Percentiles rank a stretch among this genome's conserved stretches.
These are phyloP conservation scores for Tragelaphus eurycerus DNA, from an alignment of 2,797 vertebrate genomes.

Conservation along the genomic window DNA sequence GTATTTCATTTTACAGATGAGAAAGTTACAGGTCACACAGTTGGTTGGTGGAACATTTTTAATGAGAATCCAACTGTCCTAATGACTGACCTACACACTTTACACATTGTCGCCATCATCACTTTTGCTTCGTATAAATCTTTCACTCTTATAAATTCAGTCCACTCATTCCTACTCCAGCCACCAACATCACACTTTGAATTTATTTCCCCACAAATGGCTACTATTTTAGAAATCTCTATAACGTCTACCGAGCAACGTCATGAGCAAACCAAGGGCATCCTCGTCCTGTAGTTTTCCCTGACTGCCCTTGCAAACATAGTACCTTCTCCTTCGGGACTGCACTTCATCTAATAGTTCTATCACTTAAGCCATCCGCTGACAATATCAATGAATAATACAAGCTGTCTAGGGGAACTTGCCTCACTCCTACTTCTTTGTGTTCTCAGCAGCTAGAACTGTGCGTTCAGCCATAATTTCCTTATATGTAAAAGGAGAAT, in stretches of 20 bases:
- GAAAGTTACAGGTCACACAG: not conserved
- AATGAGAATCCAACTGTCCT: not conserved
- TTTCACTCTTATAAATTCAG: not conserved
- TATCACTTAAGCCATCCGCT: not conserved
- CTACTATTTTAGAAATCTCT: not conserved
- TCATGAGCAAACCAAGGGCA: not conserved
- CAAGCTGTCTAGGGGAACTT: not conserved
- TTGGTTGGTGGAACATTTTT: not conserved
- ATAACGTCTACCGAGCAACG: not conserved
- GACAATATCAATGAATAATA: not conserved
- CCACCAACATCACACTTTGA: not conserved
- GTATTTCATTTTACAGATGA: constrained; percentile 40
- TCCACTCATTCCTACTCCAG: not conserved
- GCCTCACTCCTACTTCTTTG: not conserved
- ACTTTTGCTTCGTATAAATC: not conserved
- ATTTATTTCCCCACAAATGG: not conserved
- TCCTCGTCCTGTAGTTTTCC: not conserved
- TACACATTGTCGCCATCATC: not conserved
- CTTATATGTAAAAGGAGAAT: not conserved
- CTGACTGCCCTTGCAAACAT: not conserved
- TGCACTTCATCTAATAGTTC: not conserved
- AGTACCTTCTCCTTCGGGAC: not conserved
- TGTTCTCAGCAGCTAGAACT: not conserved
- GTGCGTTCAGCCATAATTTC: not conserved
- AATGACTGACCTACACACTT: not conserved